These are phyloP conservation scores for Saimiri boliviensis DNA, from an alignment of 2,113 vertebrate genomes.

Conservation along the genomic window DNA sequence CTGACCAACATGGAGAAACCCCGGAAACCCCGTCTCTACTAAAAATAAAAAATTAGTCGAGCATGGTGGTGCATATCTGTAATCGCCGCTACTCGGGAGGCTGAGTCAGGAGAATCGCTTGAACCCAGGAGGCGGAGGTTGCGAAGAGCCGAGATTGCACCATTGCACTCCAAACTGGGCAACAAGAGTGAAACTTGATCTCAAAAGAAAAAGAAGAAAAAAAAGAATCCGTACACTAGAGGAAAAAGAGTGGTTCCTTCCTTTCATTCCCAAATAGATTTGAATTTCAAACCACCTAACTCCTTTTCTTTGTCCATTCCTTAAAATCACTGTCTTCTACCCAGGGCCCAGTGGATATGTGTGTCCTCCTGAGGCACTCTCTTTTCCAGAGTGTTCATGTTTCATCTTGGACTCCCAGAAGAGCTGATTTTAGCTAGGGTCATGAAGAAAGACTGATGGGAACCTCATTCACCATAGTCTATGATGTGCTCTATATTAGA, in stretches of 20 bases:
- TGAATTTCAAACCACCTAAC: neutral
- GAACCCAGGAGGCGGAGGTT: no score
- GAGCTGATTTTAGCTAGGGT: neutral
- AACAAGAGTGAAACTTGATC: no score
- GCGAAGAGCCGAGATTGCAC: no score
- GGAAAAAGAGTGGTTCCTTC: neutral
- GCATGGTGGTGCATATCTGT: no score
- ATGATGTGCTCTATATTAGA: neutral
- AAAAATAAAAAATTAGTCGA: no score
- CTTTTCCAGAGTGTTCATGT: neutral
- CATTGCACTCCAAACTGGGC: no score
- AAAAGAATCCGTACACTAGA: neutral
- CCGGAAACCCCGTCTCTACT: no score
- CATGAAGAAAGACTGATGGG: neutral
- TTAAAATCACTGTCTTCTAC: neutral
- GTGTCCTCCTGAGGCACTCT: neutral
- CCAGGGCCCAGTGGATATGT: neutral
- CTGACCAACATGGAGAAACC: no score
- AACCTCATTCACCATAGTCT: neutral
- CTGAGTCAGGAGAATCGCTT: no score
- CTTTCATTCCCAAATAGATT: neutral
- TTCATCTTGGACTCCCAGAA: neutral
- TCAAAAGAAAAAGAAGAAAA: no score
- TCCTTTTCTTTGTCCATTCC: neutral
- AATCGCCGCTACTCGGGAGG: no score